phyloP scores from a whole-genome alignment of 2,797 vertebrate genomes.

The Ceryle rudis region DNA sequence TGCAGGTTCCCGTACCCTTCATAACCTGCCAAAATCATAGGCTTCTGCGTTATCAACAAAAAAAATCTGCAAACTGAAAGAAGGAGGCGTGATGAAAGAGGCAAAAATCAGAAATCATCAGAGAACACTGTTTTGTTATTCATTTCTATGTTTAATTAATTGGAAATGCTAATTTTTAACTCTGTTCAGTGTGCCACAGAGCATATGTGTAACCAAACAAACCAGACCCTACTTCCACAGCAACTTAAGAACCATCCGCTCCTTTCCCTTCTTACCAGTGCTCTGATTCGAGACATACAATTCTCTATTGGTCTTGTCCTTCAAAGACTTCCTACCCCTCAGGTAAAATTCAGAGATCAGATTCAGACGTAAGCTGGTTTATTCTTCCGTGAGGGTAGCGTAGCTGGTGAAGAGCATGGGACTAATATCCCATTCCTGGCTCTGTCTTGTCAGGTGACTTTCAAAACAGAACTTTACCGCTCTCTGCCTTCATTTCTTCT shows the following conservation, averaged over 20 bases:
- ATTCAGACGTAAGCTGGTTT: neutral
- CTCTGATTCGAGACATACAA: neutral
- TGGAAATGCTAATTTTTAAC: neutral
- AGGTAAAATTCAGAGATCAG: neutral
- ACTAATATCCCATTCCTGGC: neutral
- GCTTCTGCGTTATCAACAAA: slow-evolving; percentile 36
- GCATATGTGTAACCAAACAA: accelerated
- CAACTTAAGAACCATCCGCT: neutral
- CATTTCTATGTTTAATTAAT: neutral
- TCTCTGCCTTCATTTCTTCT: neutral
- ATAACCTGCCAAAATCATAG: slow-evolving; percentile 43
- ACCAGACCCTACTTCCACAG: neutral
- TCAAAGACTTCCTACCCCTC: neutral
- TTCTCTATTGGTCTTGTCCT: neutral
- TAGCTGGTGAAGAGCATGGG: neutral
- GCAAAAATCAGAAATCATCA: neutral
- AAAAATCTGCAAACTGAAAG: slow-evolving; percentile 43
- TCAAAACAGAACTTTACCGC: neutral
- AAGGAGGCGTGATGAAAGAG: neutral
- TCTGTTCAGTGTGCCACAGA: neutral
- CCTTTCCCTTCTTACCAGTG: neutral
- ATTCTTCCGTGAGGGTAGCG: neutral
- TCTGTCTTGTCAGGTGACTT: neutral
- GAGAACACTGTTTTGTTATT: neutral
- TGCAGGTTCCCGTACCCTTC: slow-evolving; percentile 22